Evolutionary conservation across 2,888 invertebrate species (phyloP).

Genomic region (Noctua comes): DNA sequence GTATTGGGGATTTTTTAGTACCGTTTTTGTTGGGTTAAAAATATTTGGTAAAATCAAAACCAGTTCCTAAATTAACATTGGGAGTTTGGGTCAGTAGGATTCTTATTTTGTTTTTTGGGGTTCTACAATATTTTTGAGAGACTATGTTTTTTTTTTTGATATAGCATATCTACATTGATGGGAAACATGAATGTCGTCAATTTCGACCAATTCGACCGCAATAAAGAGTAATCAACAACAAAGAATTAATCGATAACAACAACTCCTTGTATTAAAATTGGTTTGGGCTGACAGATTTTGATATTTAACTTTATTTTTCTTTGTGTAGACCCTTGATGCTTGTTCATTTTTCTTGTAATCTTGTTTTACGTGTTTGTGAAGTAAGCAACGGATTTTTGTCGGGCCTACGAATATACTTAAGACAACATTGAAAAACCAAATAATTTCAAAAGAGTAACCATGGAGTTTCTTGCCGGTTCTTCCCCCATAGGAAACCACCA

Average conservation of each 20-base stretch:
- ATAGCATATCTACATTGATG: background rate
- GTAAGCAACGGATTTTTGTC: background rate
- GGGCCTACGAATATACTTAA: too few relatives aligned
- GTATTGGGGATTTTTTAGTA: background rate
- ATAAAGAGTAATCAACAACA: too few relatives aligned
- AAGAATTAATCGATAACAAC: background rate
- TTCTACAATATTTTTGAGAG: background rate
- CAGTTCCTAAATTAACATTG: background rate
- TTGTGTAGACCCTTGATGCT: background rate
- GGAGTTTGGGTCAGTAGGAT: constrained; percentile 4
- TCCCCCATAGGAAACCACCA: background rate
- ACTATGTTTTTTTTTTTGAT: background rate
- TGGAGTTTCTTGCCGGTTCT: background rate
- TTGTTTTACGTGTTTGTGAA: background rate
- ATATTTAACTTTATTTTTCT: background rate
- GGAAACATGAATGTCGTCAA: background rate
- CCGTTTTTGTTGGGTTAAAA: background rate
- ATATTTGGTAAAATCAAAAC: constrained; percentile 3
- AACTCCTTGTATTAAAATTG: background rate
- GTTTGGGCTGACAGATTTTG: background rate
- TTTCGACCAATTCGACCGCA: too few relatives aligned
- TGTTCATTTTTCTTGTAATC: background rate
- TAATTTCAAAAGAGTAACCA: background rate
- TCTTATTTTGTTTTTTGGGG: background rate
- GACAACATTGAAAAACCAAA: background rate